phyloP scores from a whole-genome alignment of 2,797 vertebrate species.

The Anabacerthia variegaticeps region DNA sequence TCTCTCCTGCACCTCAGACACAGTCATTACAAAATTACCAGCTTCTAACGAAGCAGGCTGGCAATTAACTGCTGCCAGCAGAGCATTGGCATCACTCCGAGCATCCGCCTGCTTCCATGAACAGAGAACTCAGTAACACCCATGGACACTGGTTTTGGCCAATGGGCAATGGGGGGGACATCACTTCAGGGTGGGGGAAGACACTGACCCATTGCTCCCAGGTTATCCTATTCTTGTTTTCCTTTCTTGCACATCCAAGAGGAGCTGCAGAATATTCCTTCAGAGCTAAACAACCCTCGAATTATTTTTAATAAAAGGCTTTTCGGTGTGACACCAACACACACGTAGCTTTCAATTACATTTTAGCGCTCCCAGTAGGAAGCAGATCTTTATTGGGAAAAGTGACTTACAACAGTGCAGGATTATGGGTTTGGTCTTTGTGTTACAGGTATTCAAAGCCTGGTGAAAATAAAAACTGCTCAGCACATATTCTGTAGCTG shows the following conservation, averaged over 20 bases:
- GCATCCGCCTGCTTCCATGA: rapidly evolving
- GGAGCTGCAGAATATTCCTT: background rate
- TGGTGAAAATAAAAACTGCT: background rate
- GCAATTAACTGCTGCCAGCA: background rate
- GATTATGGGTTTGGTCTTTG: background rate
- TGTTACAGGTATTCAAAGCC: background rate
- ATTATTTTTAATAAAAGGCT: background rate
- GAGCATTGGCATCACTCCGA: rapidly evolving
- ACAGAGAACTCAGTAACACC: background rate
- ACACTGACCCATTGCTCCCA: rapidly evolving
- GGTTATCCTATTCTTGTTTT: background rate
- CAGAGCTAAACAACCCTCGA: background rate
- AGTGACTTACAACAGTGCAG: background rate
- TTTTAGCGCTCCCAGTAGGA: conserved; percentile 31
- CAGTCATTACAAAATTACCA: background rate
- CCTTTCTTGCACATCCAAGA: background rate
- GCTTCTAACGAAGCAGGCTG: background rate
- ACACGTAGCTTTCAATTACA: background rate
- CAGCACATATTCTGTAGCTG: background rate
- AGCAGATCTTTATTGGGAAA: background rate
- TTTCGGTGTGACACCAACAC: background rate
- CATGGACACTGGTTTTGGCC: rapidly evolving
- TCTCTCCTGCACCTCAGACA: background rate
- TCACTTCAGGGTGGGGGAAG: background rate
- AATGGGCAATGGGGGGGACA: rapidly evolving